Percentiles rank a stretch among this genome's conserved stretches.
phyloP scores from a whole-genome alignment of 2,113 vertebrate species.

The Psephotus haematonotus region DNA sequence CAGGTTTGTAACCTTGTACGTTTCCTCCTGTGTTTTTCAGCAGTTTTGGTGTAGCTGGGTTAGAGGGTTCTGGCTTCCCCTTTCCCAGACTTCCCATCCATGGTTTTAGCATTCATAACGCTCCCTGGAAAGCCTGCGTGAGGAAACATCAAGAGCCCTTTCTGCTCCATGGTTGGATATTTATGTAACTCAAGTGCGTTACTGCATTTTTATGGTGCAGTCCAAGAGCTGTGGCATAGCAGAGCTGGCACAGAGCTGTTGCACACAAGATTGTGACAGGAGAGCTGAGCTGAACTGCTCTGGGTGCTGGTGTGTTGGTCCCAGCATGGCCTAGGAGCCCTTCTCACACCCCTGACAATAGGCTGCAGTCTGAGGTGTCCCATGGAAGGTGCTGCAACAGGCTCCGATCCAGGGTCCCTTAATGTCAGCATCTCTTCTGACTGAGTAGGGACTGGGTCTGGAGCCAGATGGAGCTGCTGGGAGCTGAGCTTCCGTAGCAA shows the following conservation, averaged over 20 bases:
- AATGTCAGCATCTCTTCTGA: background rate
- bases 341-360: background rate
- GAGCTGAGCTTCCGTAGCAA: background rate
- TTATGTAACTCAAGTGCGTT: slow-evolving; percentile 1
- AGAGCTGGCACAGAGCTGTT: background rate
- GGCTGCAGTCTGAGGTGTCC: background rate
- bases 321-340: background rate
- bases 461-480: background rate
- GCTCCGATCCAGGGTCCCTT: background rate
- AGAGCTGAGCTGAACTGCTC: background rate
- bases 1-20: background rate
- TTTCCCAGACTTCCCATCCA: background rate
- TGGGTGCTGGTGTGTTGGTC: background rate
- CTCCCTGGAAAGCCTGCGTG: background rate
- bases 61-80: background rate
- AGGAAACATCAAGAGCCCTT: background rate
- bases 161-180: background rate
- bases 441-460: background rate
- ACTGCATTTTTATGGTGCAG: background rate
- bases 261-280: background rate
- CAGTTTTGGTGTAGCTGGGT: background rate
- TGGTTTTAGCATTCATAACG: background rate
- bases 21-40: background rate
- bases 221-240: background rate
- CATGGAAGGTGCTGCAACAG: background rate